phyloP scores from a whole-genome alignment of 2,888 invertebrate species.

The Biston stratarius region DNA sequence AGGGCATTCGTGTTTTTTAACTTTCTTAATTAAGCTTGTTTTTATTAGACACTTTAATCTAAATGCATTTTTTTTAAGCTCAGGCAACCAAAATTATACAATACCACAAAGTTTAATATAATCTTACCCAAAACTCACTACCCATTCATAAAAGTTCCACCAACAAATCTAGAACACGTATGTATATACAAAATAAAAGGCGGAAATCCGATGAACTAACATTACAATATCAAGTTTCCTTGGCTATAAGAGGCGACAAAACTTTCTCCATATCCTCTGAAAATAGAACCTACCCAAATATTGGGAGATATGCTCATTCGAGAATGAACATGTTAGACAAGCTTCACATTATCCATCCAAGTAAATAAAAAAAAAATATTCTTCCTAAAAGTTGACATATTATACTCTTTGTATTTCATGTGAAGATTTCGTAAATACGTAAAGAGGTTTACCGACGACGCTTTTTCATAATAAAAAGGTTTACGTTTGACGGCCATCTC shows the following conservation, averaged over 20 bases:
- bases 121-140: constrained; percentile 1
- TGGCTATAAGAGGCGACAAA: constrained; percentile 40
- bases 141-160: constrained; percentile 1
- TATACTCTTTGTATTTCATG: too few relatives aligned
- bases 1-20: too few relatives aligned
- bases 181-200: constrained; percentile 11
- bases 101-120: neutral
- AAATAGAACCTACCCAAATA: constrained; percentile 39
- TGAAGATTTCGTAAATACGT: too few relatives aligned
- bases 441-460: too few relatives aligned
- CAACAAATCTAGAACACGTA: constrained; percentile 9
- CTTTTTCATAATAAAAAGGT: too few relatives aligned
- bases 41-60: too few relatives aligned
- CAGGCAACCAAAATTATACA: too few relatives aligned
- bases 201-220: constrained; percentile 21
- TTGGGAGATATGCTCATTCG: constrained; percentile 4
- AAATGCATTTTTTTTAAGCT: too few relatives aligned
- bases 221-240: constrained; percentile 41
- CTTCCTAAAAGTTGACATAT: too few relatives aligned
- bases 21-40: too few relatives aligned
- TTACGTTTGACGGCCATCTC: too few relatives aligned
- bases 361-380: neutral
- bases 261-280: constrained; percentile 44
- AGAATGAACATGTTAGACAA: neutral
- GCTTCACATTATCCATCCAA: neutral